Conservation (phyloP, 2,113 vertebrate species). For the Menura novaehollandiae region DNA sequence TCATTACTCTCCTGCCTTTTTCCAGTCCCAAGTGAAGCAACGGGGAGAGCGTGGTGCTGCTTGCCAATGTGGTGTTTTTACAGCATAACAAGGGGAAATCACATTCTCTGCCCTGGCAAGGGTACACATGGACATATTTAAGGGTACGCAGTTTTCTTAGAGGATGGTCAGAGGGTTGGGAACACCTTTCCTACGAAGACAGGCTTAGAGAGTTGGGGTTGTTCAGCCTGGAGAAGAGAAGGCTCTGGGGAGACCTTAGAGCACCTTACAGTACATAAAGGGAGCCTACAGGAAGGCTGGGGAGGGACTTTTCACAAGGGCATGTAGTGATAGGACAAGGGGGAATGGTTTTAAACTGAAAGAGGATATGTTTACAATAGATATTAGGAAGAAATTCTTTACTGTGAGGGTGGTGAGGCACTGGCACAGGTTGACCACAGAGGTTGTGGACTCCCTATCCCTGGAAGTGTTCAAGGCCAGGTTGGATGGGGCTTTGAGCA, state of each 20-base stretch:
- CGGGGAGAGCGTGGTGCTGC: not conserved
- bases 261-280: not conserved
- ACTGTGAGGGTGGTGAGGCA: not conserved
- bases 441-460: not conserved
- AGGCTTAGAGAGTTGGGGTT: not conserved
- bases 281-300: not conserved
- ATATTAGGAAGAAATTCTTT: not conserved
- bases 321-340: not conserved
- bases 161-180: not conserved
- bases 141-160: not conserved
- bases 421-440: not conserved
- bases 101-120: not conserved
- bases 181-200: not conserved
- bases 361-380: not conserved
- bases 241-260: not conserved
- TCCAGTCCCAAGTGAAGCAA: not conserved
- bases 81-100: not conserved
- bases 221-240: not conserved
- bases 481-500: not conserved
- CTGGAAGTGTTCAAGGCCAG: not conserved
- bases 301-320: not conserved
- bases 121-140: not conserved
- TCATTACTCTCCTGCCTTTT: not conserved
- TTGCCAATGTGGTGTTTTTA: not conserved
- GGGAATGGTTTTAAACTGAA: not conserved